Percentiles rank a stretch among this genome's conserved stretches.
phyloP scores from a whole-genome alignment of 2,797 vertebrate species.

The Cygnus olor region DNA sequence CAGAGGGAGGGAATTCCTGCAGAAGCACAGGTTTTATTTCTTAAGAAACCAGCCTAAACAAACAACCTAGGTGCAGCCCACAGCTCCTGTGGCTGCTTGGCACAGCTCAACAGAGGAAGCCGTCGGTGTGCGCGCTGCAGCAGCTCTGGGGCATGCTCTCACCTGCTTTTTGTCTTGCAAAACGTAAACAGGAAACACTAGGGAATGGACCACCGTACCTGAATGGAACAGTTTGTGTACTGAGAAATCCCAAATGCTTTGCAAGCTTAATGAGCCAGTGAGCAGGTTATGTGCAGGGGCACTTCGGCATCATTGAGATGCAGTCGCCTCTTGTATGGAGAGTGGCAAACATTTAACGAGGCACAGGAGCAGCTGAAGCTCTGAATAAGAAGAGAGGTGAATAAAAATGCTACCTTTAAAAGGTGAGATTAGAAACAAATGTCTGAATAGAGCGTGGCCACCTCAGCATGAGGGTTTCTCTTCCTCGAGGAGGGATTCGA shows the following conservation, averaged over 20 bases:
- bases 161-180: slow-evolving; percentile 44
- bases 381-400: background rate
- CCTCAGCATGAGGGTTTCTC: background rate
- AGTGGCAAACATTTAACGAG: background rate
- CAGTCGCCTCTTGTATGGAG: background rate
- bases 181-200: background rate
- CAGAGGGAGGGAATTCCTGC: background rate
- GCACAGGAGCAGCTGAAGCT: background rate
- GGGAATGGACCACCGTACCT: background rate
- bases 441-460: background rate
- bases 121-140: background rate
- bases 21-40: background rate
- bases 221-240: slow-evolving; percentile 21
- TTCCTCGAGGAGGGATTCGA: background rate
- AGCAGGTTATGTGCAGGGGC: background rate
- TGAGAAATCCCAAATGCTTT: slow-evolving; percentile 43
- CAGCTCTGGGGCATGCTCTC: slow-evolving; percentile 2
- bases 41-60: background rate
- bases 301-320: slow-evolving; percentile 44
- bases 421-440: background rate
- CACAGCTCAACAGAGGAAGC: background rate
- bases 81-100: background rate
- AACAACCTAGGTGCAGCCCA: background rate
- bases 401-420: slow-evolving; percentile 6
- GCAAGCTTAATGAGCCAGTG: slow-evolving; percentile 3